Conservation (phyloP, 2,113 vertebrate genomes). For the Notarius lentiginosus region DNA sequence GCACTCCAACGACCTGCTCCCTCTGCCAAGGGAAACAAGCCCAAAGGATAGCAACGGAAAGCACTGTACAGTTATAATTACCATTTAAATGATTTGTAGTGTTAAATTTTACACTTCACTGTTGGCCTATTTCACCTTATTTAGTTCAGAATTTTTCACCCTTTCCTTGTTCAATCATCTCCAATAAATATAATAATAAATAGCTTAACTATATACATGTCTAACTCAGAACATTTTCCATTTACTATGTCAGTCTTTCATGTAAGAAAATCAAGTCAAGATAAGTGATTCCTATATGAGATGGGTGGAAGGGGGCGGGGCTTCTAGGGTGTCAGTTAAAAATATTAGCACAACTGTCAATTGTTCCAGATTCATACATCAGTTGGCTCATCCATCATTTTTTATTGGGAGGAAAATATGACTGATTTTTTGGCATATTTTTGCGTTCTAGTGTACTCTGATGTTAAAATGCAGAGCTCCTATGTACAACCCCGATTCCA, state of each 20-base stretch:
- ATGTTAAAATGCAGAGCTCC: too few species aligned
- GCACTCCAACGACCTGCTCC: background rate
- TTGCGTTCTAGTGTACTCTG: too few species aligned
- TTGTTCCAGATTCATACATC: background rate
- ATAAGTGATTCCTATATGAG: background rate
- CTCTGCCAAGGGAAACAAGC: background rate
- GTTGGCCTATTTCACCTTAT: background rate
- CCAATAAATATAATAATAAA: background rate
- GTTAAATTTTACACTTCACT: background rate
- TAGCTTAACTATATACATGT: background rate
- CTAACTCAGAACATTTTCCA: background rate
- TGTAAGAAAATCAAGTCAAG: background rate
- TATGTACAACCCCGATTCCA: too few species aligned
- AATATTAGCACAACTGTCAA: background rate
- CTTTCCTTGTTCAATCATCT: background rate
- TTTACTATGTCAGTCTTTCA: background rate
- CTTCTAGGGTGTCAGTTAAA: background rate
- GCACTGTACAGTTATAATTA: background rate
- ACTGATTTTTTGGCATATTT: too few species aligned
- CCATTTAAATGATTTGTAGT: background rate
- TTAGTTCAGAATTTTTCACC: background rate
- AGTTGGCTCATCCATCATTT: background rate
- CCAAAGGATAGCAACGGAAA: too few species aligned
- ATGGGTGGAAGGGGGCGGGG: background rate
- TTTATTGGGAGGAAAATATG: background rate